Conservation (phyloP, 1,140 invertebrate species). For the Mesaphorura yosii region DNA sequence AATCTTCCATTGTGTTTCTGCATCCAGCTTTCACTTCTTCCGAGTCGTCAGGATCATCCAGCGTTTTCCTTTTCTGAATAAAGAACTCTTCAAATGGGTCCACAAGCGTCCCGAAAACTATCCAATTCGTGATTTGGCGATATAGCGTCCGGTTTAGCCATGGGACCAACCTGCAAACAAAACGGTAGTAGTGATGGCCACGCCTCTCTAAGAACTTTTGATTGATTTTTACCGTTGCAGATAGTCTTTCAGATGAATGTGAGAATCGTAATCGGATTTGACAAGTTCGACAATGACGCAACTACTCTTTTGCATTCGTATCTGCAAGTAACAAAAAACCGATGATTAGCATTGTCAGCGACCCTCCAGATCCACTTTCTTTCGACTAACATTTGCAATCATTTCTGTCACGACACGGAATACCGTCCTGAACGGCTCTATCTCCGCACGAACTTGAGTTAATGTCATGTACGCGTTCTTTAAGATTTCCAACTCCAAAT, state of each 20-base stretch:
- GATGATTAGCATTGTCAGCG: no score
- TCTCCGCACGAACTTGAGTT: constrained; percentile 8
- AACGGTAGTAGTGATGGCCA: no score
- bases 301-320: constrained; percentile 16
- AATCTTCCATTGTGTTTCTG: constrained; percentile 1
- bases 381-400: not conserved
- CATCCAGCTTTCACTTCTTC: not conserved
- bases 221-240: constrained; percentile 13
- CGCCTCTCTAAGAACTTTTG: no score
- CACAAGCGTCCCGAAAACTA: constrained; percentile 23
- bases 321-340: constrained; percentile 1
- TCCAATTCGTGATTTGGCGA: constrained; percentile 29
- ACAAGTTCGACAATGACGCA: constrained; percentile 23
- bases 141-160: constrained; percentile 23
- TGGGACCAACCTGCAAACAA: constrained; percentile 12
- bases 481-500: constrained; percentile 22
- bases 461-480: constrained; percentile 22
- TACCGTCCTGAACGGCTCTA: constrained; percentile 20
- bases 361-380: not conserved
- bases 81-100: constrained; percentile 29
- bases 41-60: not conserved
- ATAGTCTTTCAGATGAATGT: constrained; percentile 21
- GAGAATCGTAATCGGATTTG: constrained; percentile 20
- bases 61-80: constrained; percentile 12
- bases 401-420: constrained; percentile 11